Conservation (phyloP, 2,113 vertebrate species). For the Phalacrocorax aristotelis region DNA sequence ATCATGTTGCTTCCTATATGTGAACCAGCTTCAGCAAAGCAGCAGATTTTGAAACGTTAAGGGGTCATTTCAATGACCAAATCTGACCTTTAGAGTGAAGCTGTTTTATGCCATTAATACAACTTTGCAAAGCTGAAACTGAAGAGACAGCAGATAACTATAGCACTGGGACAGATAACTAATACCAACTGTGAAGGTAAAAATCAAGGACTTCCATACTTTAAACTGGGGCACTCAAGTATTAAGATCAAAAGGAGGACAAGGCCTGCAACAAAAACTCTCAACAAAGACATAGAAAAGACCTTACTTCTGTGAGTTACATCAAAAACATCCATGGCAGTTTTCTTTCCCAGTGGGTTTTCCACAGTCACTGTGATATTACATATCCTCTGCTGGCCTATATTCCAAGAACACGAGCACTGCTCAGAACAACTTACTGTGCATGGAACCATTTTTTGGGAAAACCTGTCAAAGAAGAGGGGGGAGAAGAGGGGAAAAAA, state of each 20-base stretch:
- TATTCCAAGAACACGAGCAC: constrained; percentile 53
- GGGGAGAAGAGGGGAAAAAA: not conserved
- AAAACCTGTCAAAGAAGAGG: constrained; percentile 53
- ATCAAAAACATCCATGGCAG: constrained; percentile 40
- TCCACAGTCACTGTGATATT: constrained; percentile 69
- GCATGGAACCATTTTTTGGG: not conserved
- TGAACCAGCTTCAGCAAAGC: not conserved
- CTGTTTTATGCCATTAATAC: not conserved
- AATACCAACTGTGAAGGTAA: not conserved
- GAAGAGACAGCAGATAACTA: not conserved
- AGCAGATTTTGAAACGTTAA: not conserved
- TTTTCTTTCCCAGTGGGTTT: constrained; percentile 67
- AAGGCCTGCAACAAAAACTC: not conserved
- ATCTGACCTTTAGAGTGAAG: not conserved
- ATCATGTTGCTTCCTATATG: not conserved
- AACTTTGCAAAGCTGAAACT: not conserved
- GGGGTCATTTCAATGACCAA: not conserved
- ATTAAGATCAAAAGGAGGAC: not conserved
- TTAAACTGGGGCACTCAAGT: not conserved
- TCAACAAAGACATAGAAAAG: not conserved
- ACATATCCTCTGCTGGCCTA: constrained; percentile 34
- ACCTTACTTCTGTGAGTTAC: constrained; percentile 70
- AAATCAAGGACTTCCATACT: not conserved
- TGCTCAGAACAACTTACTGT: not conserved
- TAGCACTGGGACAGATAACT: not conserved